phyloP scores from a whole-genome alignment of 2,888 invertebrate genomes.

The Leucophora obtusa region DNA sequence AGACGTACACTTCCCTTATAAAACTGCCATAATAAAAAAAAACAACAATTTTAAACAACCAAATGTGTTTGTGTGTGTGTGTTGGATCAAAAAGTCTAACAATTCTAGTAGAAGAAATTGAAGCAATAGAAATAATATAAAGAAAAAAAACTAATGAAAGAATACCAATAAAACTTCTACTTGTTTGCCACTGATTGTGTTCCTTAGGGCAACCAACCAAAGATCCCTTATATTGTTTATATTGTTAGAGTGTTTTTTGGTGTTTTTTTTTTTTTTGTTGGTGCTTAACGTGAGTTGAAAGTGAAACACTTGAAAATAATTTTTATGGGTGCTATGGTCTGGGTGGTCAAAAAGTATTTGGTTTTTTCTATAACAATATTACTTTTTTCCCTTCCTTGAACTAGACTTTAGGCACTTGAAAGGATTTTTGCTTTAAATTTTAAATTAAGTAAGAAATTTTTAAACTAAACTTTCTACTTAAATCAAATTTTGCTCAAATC shows the following conservation, averaged over 20 bases:
- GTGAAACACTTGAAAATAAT: conserved; percentile 48
- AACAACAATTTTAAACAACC: background rate
- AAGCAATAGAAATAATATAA: conserved; percentile 1
- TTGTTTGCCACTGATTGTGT: conserved; percentile 36
- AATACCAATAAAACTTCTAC: conserved; percentile 43
- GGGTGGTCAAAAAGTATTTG: background rate
- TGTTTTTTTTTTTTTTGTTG: conserved; percentile 5
- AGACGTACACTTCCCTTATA: conserved; percentile 2
- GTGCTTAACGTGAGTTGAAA: conserved; percentile 54
- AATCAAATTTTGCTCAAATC: no score
- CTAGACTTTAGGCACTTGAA: no score
- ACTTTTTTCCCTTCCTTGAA: no score
- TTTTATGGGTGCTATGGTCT: conserved; percentile 27
- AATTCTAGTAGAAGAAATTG: background rate
- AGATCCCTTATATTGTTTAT: conserved; percentile 5
- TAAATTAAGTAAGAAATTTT: no score
- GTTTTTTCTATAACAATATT: no score
- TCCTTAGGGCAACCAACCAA: conserved; percentile 28
- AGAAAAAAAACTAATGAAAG: background rate
- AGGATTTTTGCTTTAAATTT: no score
- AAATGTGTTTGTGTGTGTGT: conserved; percentile 1
- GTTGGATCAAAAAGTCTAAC: background rate
- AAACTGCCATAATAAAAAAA: conserved; percentile 34
- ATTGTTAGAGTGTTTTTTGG: background rate
- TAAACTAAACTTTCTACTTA: no score